Conservation (phyloP, 2,888 invertebrate species). For the Omphaloscelis lunosa region DNA sequence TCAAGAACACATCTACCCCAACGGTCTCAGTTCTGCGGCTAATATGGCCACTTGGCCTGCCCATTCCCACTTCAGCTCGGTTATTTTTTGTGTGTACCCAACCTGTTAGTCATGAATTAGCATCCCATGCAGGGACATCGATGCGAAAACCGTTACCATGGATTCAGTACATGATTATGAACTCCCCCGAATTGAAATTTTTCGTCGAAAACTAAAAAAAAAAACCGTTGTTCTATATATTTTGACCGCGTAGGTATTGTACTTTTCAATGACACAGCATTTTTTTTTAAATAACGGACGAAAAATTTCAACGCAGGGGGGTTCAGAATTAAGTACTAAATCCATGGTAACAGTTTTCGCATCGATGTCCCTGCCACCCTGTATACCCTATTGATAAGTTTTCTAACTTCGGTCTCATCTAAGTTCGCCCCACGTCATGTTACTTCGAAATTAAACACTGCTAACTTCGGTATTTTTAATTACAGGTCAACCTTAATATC, state of each 20-base stretch:
- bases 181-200: no score
- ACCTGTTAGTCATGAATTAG: not conserved
- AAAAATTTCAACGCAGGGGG: no score
- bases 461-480: slow-evolving; percentile 50
- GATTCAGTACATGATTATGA: no score
- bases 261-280: no score
- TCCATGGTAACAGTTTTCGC: no score
- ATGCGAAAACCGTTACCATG: no score
- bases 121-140: not conserved
- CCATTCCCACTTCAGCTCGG: not conserved
- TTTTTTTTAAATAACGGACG: no score
- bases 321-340: no score
- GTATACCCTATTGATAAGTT: slow-evolving; percentile 18
- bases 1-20: not conserved
- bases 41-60: not conserved
- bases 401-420: slow-evolving; percentile 21
- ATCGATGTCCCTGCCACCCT: no score
- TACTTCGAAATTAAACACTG: slow-evolving; percentile 48
- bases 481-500: slow-evolving; percentile 20
- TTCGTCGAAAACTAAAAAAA: no score
- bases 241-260: no score
- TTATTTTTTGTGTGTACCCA: not conserved
- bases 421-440: slow-evolving; percentile 36
- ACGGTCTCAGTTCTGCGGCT: not conserved
- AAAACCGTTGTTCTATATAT: no score